Conservation (phyloP, 2,888 invertebrate genomes). For the Mylabris sibirica region DNA sequence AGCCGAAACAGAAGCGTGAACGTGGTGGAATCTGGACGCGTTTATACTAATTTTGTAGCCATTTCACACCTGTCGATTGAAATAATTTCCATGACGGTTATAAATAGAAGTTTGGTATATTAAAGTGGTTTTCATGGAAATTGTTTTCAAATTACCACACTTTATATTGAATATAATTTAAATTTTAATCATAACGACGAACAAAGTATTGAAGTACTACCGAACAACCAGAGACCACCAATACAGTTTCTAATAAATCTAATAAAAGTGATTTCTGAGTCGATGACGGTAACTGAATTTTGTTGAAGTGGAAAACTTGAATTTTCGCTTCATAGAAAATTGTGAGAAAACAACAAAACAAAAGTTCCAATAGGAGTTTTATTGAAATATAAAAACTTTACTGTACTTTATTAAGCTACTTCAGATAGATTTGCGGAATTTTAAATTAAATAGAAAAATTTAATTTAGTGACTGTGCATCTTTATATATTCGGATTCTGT, state of each 20-base stretch:
- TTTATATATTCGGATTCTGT: not conserved
- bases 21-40: not conserved
- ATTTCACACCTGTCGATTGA: conserved; percentile 36
- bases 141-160: not conserved
- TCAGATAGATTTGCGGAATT: not conserved
- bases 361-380: not conserved
- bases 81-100: conserved; percentile 27
- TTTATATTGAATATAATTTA: no score
- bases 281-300: not conserved
- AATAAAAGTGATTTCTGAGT: not conserved
- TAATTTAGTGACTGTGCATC: not conserved
- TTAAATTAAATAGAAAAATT: not conserved
- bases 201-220: not conserved
- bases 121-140: not conserved
- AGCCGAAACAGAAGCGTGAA: not conserved
- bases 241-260: not conserved
- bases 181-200: no score
- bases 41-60: conserved; percentile 4
- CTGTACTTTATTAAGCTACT: no score
- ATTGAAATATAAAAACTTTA: no score
- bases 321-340: not conserved
- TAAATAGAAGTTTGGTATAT: not conserved
- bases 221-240: not conserved
- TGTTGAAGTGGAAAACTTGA: not conserved
- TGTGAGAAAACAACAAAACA: not conserved